phyloP scores from a whole-genome alignment of 2,113 vertebrate species.

The Chelonoidis abingdonii region DNA sequence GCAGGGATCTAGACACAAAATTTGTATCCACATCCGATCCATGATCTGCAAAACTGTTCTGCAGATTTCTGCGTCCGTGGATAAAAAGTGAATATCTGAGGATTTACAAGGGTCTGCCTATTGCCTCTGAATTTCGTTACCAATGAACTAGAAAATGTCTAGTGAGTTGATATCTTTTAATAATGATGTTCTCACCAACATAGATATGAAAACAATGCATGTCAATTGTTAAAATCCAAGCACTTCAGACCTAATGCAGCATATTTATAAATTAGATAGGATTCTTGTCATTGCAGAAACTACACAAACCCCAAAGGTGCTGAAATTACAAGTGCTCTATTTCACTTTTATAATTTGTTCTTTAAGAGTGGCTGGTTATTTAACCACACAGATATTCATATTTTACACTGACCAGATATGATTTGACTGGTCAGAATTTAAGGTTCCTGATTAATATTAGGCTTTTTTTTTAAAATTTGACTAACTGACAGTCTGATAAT shows the following conservation, averaged over 20 bases:
- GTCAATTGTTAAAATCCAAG: background rate
- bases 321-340: background rate
- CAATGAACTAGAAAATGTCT: background rate
- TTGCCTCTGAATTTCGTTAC: background rate
- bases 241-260: background rate
- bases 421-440: background rate
- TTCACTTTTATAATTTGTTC: background rate
- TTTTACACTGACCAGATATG: background rate
- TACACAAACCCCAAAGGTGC: conserved; percentile 6
- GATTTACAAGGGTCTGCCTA: too few species aligned
- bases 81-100: too few species aligned
- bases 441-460: too few species aligned
- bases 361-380: background rate
- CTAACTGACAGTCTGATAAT: background rate
- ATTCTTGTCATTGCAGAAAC: conserved; percentile 29
- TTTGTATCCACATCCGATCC: too few species aligned
- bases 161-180: background rate
- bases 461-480: background rate
- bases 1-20: too few species aligned
- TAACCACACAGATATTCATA: background rate
- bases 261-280: conserved; percentile 27
- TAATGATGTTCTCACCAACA: too few species aligned
- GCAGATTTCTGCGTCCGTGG: too few species aligned
- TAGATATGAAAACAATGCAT: background rate
- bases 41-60: too few species aligned